Percentiles rank a stretch among this genome's conserved stretches.
Conservation (phyloP, 37 sponge, comb jelly and placozoan genomes). For the Geodia barretti region DNA sequence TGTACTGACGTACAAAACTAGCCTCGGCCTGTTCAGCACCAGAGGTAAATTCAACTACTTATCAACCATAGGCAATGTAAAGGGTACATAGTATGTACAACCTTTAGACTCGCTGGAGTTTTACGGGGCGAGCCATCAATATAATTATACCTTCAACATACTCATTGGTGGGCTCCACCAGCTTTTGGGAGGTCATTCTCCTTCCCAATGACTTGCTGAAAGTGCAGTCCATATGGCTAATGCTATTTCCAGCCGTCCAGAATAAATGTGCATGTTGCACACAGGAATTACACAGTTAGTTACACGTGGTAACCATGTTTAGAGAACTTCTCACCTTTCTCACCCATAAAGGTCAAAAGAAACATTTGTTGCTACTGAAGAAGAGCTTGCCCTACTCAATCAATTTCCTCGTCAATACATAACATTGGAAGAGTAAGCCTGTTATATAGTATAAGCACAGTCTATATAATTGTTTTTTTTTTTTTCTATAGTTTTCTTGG, state of each 20-base stretch:
- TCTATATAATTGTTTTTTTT: background rate
- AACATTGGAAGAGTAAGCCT: conserved; percentile 71
- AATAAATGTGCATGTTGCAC: background rate
- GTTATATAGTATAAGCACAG: background rate
- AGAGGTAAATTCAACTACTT: no score
- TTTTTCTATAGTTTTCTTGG: conserved; percentile 32
- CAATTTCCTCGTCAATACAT: conserved; percentile 71
- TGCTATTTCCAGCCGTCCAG: no score
- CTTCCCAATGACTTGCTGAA: background rate
- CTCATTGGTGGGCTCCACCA: no score
- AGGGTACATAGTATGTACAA: no score
- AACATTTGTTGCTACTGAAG: conserved; percentile 55
- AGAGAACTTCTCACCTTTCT: background rate
- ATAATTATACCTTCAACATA: no score
- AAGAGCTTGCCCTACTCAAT: conserved; percentile 60
- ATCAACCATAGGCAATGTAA: no score
- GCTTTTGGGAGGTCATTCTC: background rate
- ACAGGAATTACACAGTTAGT: background rate
- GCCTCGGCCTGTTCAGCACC: no score
- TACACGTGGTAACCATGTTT: background rate
- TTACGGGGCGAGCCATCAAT: no score
- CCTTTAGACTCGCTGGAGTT: no score
- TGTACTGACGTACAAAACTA: no score
- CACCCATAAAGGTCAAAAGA: conserved; percentile 50
- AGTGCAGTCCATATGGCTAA: background rate